Evolutionary conservation across 2,888 invertebrate species (phyloP), one percentile per base, ranked within the genome.

Genomic region (Opisthograptis luteolata): DNA sequence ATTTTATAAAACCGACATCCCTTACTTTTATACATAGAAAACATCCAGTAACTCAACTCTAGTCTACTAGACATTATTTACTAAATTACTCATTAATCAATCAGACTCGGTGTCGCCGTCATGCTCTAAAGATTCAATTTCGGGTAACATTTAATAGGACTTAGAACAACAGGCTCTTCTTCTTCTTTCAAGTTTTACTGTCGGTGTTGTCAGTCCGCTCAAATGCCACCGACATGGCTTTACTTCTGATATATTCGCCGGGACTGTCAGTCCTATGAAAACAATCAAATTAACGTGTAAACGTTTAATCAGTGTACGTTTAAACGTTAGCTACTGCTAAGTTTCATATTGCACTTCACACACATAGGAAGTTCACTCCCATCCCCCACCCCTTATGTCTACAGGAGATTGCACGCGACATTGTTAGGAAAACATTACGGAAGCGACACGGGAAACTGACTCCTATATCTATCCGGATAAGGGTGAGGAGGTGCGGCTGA

Each of bases 341-440:
- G 8, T 34, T 17, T 32, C n/a, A 31, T 24, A 30, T 22, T 15
- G 13, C 34, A 17, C 22, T 36, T 25, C 45, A 56, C 51, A 35
- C 51, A 43, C 55, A 59, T 49, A 57, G 58, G 50, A 61, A 57
- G 53, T 50, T 43, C 57, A 46, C 45, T 49, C 20, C 53, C 58
- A 55, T 46, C 46, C 57, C 39, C 37, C 48, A 27, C 49, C 48
- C 39, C 43, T 36, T 51, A 6, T 41, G 42, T 37, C 41, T 34
- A 31, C 46, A 45, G 52, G 62, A 68, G 60, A 66, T 64, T 62
- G 60, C 67, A 68, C 53, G 66, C 60, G 34, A 55, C 46, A 40
- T 25, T 42, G 39, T 42, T 41, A 51, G 47, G 36, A 35, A 41
- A 56, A 45, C 35, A 42, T 37, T n/a, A 45, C 35, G 30, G 24